Conservation (phyloP, 2,113 vertebrate genomes). For the Pachypanchax playfairii region DNA sequence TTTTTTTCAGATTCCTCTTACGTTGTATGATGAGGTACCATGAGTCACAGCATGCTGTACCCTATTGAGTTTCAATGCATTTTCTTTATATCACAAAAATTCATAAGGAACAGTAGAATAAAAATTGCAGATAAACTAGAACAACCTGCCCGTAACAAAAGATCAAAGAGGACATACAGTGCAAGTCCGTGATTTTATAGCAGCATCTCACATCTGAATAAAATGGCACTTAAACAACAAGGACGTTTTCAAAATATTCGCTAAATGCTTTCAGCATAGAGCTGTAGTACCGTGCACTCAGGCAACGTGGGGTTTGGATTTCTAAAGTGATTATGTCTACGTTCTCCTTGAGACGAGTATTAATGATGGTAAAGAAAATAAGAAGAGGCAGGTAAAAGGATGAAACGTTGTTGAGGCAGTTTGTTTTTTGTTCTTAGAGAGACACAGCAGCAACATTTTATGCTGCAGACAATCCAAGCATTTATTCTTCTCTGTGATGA, state of each 20-base stretch:
- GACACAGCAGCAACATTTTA: not conserved
- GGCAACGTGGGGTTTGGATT: not conserved
- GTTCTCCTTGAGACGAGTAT: not conserved
- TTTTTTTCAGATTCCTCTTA: no score
- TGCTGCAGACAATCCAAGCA: not conserved
- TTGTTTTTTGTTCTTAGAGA: no score
- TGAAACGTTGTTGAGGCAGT: not conserved
- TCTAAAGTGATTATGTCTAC: conserved; percentile 8
- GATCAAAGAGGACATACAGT: not conserved
- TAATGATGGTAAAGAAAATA: not conserved
- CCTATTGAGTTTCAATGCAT: no score
- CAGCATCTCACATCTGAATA: no score
- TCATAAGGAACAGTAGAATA: no score
- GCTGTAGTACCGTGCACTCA: not conserved
- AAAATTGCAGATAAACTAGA: no score
- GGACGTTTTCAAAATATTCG: not conserved
- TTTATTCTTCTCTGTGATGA: not conserved
- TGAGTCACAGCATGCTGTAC: no score
- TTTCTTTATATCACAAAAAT: no score
- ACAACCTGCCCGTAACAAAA: no score
- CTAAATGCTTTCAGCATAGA: not conserved
- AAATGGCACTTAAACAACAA: not conserved
- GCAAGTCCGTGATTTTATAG: not conserved
- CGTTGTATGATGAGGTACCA: no score
- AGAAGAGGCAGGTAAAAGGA: conserved; percentile 1